Base-by-base conservation (phyloP, 1,140 invertebrate genomes). In the Proales similis region DNA sequence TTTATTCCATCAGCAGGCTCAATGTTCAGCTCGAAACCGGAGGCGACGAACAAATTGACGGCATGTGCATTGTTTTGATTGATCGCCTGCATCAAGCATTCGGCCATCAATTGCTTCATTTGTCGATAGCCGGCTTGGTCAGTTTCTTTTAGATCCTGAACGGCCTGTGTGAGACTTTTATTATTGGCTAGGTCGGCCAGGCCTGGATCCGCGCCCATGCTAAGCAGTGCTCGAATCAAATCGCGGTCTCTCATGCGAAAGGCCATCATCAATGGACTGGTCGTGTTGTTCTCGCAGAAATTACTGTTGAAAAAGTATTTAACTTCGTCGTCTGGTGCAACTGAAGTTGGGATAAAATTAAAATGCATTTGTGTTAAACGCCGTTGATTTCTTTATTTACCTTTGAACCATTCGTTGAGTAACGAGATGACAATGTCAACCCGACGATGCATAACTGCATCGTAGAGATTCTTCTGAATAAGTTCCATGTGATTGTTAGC, bases 221-320 rank as follows among this genome's bases (percentile, higher is more conserved):
- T 57, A 3, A 57, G 27, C 27, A 57, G 45, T 27, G 51, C 45
- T n/a, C 51, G 33, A 11, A 57, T 57, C 11, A 57, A 11, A 19
- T 57, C 51, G 19, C 36, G 22, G 20, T 57, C 51, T 57, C 45
- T 57, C 45, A 22, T 19, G 2, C 19, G n/a, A 43, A 29, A 57
- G 5, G 51, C 51, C n/a, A 57, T 26, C 20, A 57, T 29, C 12
- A 57, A 14, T 57, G 51, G 51, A 42, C 22, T 57, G 17, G 51
- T 57, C 2, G 51, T 57, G 39, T 24, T 42, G 38, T 57, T 57
- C 20, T 57, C 36, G 36, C 51, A 57, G 12, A 30, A 57, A 17
- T 57, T 57, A 19, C 36, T 30, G 45, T 57, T 57, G 3, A 57
- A 57, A 57, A 57, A 53, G 29, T 53, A 53, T 53, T 53, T 53